Conservation (phyloP, 2,797 vertebrate species). For the Mionectes olivaceus region DNA sequence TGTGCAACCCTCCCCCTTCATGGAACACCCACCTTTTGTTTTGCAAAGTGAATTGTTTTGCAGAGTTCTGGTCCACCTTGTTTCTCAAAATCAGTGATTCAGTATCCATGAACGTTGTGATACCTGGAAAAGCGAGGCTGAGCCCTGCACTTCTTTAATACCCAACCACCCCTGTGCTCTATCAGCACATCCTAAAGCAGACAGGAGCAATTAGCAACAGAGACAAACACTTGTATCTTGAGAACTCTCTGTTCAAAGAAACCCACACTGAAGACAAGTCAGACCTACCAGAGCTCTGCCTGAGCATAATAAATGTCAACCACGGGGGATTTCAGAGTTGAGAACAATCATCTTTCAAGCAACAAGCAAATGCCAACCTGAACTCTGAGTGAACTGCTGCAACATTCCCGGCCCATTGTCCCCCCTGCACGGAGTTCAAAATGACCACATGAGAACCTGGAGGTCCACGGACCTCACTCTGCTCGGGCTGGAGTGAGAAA, state of each 20-base stretch:
- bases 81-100: neutral
- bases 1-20: neutral
- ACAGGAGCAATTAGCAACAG: neutral
- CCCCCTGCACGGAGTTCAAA: neutral
- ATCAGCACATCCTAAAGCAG: neutral
- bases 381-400: conserved; percentile 38
- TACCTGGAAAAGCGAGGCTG: neutral
- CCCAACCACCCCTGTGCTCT: neutral
- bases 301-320: neutral
- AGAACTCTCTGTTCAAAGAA: neutral
- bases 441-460: neutral
- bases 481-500: neutral
- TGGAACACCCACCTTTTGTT: fast-evolving
- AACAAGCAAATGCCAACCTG: neutral
- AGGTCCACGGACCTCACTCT: neutral
- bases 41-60: neutral
- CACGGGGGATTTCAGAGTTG: neutral
- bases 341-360: neutral
- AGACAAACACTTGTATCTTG: neutral
- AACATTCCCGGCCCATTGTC: conserved; percentile 16
- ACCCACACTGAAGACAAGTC: neutral
- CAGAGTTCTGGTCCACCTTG: neutral
- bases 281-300: neutral
- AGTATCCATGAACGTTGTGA: neutral
- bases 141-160: neutral